phyloP scores from a whole-genome alignment of 2,113 vertebrate species.

The Nannospalax galili region DNA sequence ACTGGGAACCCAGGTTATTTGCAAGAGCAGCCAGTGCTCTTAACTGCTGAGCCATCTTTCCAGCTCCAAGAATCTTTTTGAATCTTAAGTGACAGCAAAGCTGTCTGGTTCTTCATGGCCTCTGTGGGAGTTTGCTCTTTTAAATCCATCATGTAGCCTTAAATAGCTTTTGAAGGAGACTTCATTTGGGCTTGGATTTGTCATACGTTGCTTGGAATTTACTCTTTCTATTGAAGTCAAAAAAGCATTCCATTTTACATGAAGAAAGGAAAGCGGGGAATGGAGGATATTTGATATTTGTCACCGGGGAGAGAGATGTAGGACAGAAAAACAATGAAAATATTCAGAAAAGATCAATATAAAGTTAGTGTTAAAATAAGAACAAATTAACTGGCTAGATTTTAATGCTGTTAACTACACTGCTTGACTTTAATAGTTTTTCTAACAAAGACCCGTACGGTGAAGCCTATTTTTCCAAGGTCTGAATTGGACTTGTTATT shows the following conservation, averaged over 20 bases:
- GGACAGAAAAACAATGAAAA: neutral
- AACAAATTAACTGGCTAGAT: neutral
- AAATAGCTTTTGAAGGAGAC: neutral
- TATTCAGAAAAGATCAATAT: neutral
- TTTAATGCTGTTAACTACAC: neutral
- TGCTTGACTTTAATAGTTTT: neutral
- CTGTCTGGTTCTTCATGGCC: neutral
- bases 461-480: neutral
- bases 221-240: neutral
- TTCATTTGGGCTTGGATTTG: neutral
- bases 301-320: neutral
- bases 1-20: neutral
- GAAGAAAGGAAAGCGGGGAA: neutral
- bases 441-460: neutral
- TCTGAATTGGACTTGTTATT: neutral
- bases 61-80: neutral
- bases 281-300: neutral
- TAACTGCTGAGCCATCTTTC: neutral
- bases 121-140: too few species aligned
- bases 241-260: neutral
- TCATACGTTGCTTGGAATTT: neutral
- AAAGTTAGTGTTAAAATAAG: neutral
- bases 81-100: neutral
- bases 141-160: neutral
- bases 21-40: neutral